phyloP scores from a whole-genome alignment of 2,888 invertebrate species.

The Spodoptera exigua region DNA sequence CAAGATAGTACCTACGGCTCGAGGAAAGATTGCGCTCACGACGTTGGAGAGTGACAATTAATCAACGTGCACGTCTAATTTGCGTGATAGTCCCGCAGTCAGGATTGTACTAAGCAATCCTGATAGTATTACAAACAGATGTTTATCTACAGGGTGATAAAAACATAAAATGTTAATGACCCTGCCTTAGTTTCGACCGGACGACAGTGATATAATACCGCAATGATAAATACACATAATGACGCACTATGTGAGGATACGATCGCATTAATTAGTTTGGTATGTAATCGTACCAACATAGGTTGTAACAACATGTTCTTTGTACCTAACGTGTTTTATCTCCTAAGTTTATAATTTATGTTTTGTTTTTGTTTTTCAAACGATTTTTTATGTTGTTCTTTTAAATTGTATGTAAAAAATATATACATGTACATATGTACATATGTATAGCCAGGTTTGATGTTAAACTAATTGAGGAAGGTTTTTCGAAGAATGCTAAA shows the following conservation, averaged over 20 bases:
- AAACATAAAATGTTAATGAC: conserved; percentile 55
- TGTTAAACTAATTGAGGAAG: too few relatives aligned
- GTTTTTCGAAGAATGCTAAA: too few relatives aligned
- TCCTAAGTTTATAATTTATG: too few relatives aligned
- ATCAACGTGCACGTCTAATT: conserved; percentile 25
- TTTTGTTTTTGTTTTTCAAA: too few relatives aligned
- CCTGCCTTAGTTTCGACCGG: conserved; percentile 39
- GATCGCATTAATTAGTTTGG: conserved; percentile 14
- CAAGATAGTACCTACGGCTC: conserved; percentile 12
- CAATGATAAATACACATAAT: conserved; percentile 27
- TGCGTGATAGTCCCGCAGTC: conserved; percentile 37
- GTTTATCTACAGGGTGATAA: conserved; percentile 50
- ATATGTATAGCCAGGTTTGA: too few relatives aligned
- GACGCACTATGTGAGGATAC: conserved; percentile 30
- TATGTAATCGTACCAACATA: conserved; percentile 3
- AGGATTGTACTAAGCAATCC: conserved; percentile 23
- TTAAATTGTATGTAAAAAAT: too few relatives aligned
- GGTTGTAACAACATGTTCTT: too few relatives aligned
- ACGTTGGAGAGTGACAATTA: conserved; percentile 22
- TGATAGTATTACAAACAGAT: conserved; percentile 45
- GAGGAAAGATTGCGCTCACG: conserved; percentile 36
- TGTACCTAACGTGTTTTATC: background rate
- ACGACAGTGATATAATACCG: conserved; percentile 34
- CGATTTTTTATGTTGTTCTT: too few relatives aligned
- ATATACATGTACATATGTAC: too few relatives aligned